A percentile compares a stretch with the other conserved stretches of the same genome.
Conservation (phyloP, 2,113 vertebrate species). For the Rhinoptilus africanus region DNA sequence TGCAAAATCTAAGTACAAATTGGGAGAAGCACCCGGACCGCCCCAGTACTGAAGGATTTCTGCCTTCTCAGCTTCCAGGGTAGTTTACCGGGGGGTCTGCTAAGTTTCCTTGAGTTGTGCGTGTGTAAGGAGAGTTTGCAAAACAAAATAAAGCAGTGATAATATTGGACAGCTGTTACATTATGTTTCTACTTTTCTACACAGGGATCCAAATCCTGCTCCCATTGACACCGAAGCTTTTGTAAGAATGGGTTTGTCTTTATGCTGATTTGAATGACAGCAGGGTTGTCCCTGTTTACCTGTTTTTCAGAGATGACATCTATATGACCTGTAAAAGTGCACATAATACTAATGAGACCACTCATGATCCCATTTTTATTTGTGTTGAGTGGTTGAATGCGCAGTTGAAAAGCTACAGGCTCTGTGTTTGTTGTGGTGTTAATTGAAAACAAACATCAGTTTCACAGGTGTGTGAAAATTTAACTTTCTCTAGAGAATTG, state of each 20-base stretch:
- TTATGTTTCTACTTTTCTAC: neutral
- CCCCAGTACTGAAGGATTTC: neutral
- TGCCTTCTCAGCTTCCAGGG: neutral
- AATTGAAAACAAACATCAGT: neutral
- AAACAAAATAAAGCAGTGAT: neutral
- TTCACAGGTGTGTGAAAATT: neutral
- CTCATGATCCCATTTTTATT: neutral
- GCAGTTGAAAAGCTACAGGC: neutral
- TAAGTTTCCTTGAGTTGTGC: neutral
- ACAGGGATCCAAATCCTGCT: neutral
- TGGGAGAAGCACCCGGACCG: neutral
- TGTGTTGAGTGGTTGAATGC: neutral
- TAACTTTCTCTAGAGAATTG: neutral
- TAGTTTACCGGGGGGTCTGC: neutral
- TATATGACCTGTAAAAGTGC: neutral
- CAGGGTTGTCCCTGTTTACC: neutral
- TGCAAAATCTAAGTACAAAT: neutral
- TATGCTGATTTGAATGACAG: neutral
- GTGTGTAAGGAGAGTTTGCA: neutral
- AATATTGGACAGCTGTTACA: neutral
- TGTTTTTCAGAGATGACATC: neutral
- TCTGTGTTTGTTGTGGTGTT: neutral
- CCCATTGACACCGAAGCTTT: neutral
- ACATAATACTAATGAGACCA: neutral
- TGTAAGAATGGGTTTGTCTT: neutral